Conservation (phyloP, 2,888 invertebrate genomes). For the Lepidocyrtinus sp. region DNA sequence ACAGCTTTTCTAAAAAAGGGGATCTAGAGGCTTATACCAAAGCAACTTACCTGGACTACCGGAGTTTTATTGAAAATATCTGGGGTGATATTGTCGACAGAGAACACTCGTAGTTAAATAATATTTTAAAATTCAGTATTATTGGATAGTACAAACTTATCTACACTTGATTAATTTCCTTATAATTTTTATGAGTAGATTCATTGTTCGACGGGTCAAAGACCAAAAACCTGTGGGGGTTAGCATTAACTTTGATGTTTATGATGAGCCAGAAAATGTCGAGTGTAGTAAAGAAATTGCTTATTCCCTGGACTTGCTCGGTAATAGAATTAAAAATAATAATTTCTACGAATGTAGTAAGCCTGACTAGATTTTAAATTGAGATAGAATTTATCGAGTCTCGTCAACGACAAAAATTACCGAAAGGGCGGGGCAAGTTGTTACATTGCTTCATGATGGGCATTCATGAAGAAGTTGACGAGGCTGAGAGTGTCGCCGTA, state of each 20-base stretch:
- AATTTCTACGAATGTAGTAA: no score
- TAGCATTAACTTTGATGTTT: constrained; percentile 85
- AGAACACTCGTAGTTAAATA: constrained; percentile 76
- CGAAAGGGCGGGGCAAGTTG: constrained; percentile 78
- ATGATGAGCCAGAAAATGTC: constrained; percentile 84
- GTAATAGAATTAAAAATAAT: no score
- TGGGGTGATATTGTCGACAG: constrained; percentile 82
- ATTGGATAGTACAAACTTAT: no score
- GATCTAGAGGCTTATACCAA: constrained; percentile 87
- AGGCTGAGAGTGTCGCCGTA: constrained; percentile 83
- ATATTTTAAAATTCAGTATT: no score
- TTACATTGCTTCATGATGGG: constrained; percentile 93
- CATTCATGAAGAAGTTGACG: constrained; percentile 75
- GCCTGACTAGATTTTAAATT: no score
- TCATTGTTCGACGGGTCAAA: constrained; percentile 76
- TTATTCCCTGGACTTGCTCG: constrained; percentile 77
- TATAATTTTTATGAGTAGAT: constrained; percentile 75
- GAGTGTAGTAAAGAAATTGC: constrained; percentile 79
- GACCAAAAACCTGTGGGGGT: constrained; percentile 79
- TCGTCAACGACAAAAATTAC: constrained; percentile 72
- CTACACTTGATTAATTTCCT: no score
- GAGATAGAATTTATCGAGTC: constrained; percentile 57
- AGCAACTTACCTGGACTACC: constrained; percentile 80
- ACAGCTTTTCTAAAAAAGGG: constrained; percentile 89
- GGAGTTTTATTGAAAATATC: constrained; percentile 79